phyloP scores from a whole-genome alignment of 2,797 vertebrate genomes.

The Loris lydekkerianus region DNA sequence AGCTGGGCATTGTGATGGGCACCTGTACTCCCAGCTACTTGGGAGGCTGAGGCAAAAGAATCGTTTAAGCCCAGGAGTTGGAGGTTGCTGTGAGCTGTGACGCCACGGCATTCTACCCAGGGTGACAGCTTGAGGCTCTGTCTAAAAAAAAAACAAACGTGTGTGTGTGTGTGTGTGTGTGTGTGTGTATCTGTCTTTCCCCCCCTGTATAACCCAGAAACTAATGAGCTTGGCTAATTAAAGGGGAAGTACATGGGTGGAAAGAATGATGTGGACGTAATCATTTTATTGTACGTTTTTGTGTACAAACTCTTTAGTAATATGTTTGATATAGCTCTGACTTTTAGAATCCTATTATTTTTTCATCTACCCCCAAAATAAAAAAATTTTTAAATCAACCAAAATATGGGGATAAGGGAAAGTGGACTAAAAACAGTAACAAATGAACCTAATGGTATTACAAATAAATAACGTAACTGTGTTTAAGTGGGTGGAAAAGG shows the following conservation, averaged over 20 bases:
- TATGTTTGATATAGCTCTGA: constrained; percentile 17
- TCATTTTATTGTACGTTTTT: background rate
- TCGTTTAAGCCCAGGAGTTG: too few species aligned
- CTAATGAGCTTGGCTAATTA: background rate
- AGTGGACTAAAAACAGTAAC: background rate
- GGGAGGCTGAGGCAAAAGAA: too few species aligned
- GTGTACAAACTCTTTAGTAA: background rate
- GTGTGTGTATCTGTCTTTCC: background rate
- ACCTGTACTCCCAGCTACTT: too few species aligned
- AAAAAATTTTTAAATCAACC: background rate
- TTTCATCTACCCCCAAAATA: background rate
- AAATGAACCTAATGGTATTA: background rate
- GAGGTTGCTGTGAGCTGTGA: too few species aligned
- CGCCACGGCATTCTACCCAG: too few species aligned
- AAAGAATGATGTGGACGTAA: background rate
- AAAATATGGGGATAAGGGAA: background rate
- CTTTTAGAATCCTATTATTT: constrained; percentile 2
- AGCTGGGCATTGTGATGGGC: too few species aligned
- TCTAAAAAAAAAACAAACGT: too few species aligned
- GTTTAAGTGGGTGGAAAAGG: background rate
- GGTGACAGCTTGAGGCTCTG: too few species aligned
- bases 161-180: too few species aligned
- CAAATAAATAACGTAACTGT: background rate
- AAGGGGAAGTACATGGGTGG: background rate
- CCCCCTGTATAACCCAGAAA: background rate